phyloP scores from a whole-genome alignment of 2,113 vertebrate species.

The Lutjanus erythropterus region DNA sequence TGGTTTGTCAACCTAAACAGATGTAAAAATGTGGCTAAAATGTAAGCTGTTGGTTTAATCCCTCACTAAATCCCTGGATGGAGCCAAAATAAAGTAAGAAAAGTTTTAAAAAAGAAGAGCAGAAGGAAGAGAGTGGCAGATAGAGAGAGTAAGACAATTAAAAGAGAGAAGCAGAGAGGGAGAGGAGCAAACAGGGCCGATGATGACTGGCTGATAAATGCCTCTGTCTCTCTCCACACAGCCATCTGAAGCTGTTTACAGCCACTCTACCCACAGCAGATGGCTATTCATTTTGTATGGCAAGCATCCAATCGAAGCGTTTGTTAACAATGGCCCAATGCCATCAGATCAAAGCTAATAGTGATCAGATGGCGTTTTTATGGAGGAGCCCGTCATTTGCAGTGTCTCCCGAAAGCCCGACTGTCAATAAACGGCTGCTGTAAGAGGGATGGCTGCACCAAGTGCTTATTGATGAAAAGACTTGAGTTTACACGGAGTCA shows the following conservation, averaged over 20 bases:
- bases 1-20: background rate
- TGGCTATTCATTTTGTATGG: constrained; percentile 52
- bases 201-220: constrained; percentile 43
- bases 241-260: constrained; percentile 56
- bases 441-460: constrained; percentile 20
- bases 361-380: constrained; percentile 58
- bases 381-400: constrained; percentile 27
- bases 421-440: constrained; percentile 44
- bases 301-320: constrained; percentile 21
- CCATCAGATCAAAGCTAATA: constrained; percentile 55
- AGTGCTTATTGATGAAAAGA: constrained; percentile 39
- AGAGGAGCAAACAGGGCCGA: constrained; percentile 19
- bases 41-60: background rate
- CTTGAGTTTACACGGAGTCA: constrained; percentile 29
- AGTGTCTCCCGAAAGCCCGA: constrained; percentile 35
- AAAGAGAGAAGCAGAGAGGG: background rate
- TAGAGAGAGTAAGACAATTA: background rate
- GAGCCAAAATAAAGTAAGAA: constrained; percentile 3
- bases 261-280: constrained; percentile 57
- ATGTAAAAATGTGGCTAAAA: background rate
- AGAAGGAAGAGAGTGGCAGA: background rate
- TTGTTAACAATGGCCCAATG: constrained; percentile 47
- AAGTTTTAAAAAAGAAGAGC: background rate
- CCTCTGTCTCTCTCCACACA: constrained; percentile 21
- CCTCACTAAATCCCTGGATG: background rate